Base-by-base conservation (phyloP, 2,888 invertebrate genomes). In the Tetheella fluctuosa region DNA sequence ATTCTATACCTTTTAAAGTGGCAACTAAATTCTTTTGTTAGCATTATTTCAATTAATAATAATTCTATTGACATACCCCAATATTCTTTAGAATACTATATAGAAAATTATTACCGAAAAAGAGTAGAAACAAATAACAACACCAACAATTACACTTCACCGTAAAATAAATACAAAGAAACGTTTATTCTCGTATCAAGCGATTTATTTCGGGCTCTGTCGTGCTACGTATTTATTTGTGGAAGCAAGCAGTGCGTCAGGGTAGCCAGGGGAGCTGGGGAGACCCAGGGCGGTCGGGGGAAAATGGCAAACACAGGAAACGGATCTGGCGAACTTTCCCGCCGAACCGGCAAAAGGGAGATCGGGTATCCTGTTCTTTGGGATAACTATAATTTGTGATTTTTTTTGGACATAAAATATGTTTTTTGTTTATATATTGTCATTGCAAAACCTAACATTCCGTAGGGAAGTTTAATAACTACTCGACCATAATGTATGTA, bases 281-380 rank as follows among this genome's bases (percentile, higher is more conserved):
- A 64, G 68, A 64, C 67, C 68, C 70, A 67, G 72, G 78, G 64
- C 71, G 78, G 73, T 77, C 64, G 71, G 78, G 79, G 81, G 81
- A 79, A 81, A 80, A 84, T 80, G 77, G 89, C 87, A 90, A 90
- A 93, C 85, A 90, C 87, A 90, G 93, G 93, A 93, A 93, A 88
- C 89, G 87, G 89, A 89, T 87, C 86, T 78, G 77, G 79, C 77
- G 80, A 89, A 90, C 86, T 91, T 90, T 89, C 83, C 88, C 84
- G 87, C 76, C 84, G 83, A 87, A 77, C 81, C 81, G 81, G 85
- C 80, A 78, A 78, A 85, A 85, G 86, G 85, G 86, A 85, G 84
- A 80, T 71, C 75, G 72, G 71, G 80, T 74, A 79, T 83, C 80
- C 82, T 77, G 78, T 70, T 68, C 65, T 64, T 69, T 80, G 77